phyloP scores from a whole-genome alignment of 2,113 vertebrate species.

The Thunnus thynnus region DNA sequence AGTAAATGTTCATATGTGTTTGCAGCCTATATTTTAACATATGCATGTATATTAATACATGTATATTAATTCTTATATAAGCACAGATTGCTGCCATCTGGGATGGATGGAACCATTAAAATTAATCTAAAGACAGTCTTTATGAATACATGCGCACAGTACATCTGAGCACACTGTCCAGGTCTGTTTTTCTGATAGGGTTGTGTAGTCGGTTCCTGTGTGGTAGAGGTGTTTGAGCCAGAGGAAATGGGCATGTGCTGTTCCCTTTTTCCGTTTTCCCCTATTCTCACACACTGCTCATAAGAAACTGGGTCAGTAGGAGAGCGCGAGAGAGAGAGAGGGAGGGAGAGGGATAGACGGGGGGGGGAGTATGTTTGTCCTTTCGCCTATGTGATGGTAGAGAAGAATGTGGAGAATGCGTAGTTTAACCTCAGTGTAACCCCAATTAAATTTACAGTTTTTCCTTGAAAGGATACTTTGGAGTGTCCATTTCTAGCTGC shows the following conservation, averaged over 20 bases:
- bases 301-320: slow-evolving; percentile 79
- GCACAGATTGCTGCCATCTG: neutral
- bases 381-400: slow-evolving; percentile 60
- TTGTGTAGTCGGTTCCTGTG: slow-evolving; percentile 53
- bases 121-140: neutral
- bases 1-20: neutral
- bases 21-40: neutral
- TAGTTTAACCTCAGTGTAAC: slow-evolving; percentile 54
- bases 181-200: slow-evolving; percentile 39
- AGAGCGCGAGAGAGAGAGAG: slow-evolving; percentile 45
- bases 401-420: slow-evolving; percentile 70
- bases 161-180: neutral
- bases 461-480: slow-evolving; percentile 63
- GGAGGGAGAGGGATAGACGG: slow-evolving; percentile 16
- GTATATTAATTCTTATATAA: neutral
- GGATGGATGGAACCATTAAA: neutral
- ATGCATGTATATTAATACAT: neutral
- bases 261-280: slow-evolving; percentile 57
- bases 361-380: slow-evolving; percentile 46
- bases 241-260: slow-evolving; percentile 74
- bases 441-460: slow-evolving; percentile 45
- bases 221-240: slow-evolving; percentile 61
- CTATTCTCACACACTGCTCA: slow-evolving; percentile 61
- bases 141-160: neutral
- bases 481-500: slow-evolving; percentile 29